Conservation (phyloP, 2,797 vertebrate genomes). For the Lepilemur septentrionalis region DNA sequence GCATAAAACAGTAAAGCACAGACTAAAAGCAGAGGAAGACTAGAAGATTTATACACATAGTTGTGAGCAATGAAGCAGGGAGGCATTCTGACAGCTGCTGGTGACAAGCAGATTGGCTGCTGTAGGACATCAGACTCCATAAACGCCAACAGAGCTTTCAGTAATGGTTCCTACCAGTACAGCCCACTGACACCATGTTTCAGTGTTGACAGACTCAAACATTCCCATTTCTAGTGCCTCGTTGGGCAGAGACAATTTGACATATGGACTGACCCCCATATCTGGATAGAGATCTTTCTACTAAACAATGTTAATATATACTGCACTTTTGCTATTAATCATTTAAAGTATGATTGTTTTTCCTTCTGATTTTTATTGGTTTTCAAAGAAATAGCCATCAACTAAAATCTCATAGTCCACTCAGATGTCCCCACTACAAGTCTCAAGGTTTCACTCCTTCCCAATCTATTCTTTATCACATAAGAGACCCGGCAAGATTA, state of each 20-base stretch:
- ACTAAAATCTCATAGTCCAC: neutral
- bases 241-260: neutral
- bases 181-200: slow-evolving; percentile 24
- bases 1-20: neutral
- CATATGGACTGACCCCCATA: neutral
- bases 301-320: neutral
- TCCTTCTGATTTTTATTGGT: neutral
- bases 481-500: neutral
- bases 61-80: slow-evolving; percentile 49
- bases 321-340: neutral
- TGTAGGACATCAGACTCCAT: neutral
- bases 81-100: slow-evolving; percentile 22
- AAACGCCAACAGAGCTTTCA: slow-evolving; percentile 32
- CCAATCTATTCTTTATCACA: neutral
- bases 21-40: neutral
- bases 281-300: neutral
- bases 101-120: slow-evolving; percentile 10
- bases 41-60: neutral
- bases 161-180: neutral
- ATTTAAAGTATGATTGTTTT: neutral
- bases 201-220: slow-evolving; percentile 46
- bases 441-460: neutral
- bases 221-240: slow-evolving; percentile 28
- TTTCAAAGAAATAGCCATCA: neutral
- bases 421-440: neutral